Conservation (phyloP, 2,113 vertebrate genomes). For the Carollia perspicillata region DNA sequence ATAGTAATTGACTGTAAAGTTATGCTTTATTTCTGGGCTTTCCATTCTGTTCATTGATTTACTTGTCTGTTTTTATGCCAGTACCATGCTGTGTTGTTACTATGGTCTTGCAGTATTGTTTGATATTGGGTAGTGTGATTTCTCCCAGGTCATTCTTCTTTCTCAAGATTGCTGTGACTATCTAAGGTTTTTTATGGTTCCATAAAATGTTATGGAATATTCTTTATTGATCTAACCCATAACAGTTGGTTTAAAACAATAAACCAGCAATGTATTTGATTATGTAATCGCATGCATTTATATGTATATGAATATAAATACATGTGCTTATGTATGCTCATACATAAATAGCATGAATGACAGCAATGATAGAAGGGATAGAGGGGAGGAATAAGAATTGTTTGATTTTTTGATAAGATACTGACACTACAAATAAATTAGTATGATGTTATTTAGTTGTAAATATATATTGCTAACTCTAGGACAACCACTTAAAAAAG, state of each 20-base stretch:
- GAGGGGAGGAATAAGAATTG: not conserved
- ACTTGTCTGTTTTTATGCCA: no score
- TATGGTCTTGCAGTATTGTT: no score
- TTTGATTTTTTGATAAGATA: not conserved
- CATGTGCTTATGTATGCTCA: not conserved
- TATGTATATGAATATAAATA: no score
- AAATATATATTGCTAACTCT: not conserved
- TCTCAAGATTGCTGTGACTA: no score
- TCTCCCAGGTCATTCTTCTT: no score
- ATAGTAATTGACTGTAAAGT: no score
- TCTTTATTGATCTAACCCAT: not conserved
- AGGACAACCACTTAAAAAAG: not conserved
- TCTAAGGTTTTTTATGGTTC: no score
- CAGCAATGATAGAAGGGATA: not conserved
- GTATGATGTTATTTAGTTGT: not conserved
- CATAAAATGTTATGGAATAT: no score
- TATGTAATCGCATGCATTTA: not conserved
- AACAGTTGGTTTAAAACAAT: not conserved
- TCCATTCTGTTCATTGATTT: no score
- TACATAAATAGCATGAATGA: not conserved
- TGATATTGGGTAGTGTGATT: no score
- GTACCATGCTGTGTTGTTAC: no score
- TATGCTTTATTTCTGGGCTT: no score
- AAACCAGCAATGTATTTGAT: not conserved
- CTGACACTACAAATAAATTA: not conserved